Evolutionary conservation across 2,113 vertebrate species (phyloP).

Genomic region (Eleginops maclovinus): DNA sequence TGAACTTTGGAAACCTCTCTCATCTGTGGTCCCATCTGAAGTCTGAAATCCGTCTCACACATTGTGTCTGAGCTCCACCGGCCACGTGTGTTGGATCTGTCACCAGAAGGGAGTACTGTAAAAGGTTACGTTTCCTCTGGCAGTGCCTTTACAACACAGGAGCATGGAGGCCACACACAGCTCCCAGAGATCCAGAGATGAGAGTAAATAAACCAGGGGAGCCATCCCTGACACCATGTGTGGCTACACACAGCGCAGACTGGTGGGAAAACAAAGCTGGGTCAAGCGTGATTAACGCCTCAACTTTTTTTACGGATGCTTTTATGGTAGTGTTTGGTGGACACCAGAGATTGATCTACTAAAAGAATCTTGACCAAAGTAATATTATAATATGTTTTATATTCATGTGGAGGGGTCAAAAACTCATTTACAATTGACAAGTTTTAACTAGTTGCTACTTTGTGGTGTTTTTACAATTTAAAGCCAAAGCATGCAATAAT

Average conservation of each 20-base stretch:
- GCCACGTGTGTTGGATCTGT: slow-evolving; percentile 71
- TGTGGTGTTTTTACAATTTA: background rate
- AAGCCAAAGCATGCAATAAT: background rate
- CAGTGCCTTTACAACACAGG: slow-evolving; percentile 84
- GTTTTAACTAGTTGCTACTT: too few species aligned
- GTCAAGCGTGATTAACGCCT: slow-evolving; percentile 67
- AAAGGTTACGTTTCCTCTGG: slow-evolving; percentile 86
- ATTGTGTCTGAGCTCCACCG: slow-evolving; percentile 56
- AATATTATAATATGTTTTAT: background rate
- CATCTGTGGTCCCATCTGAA: slow-evolving; percentile 4
- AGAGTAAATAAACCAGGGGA: slow-evolving; percentile 90
- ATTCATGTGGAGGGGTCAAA: too few species aligned
- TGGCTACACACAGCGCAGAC: slow-evolving; percentile 72
- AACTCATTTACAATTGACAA: too few species aligned
- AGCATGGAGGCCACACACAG: slow-evolving; percentile 87
- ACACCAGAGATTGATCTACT: slow-evolving; percentile 7
- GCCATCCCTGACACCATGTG: slow-evolving; percentile 78
- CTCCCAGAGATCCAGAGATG: slow-evolving; percentile 81
- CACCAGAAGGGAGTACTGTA: slow-evolving; percentile 73
- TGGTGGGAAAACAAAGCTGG: slow-evolving; percentile 73
- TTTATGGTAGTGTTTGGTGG: slow-evolving; percentile 13
- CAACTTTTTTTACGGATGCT: slow-evolving; percentile 50
- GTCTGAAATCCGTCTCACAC: slow-evolving; percentile 31
- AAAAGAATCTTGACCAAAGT: slow-evolving; percentile 1
- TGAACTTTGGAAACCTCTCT: slow-evolving; percentile 19